Base-by-base conservation (phyloP, 2,113 vertebrate genomes). In the Ciconia boyciana region DNA sequence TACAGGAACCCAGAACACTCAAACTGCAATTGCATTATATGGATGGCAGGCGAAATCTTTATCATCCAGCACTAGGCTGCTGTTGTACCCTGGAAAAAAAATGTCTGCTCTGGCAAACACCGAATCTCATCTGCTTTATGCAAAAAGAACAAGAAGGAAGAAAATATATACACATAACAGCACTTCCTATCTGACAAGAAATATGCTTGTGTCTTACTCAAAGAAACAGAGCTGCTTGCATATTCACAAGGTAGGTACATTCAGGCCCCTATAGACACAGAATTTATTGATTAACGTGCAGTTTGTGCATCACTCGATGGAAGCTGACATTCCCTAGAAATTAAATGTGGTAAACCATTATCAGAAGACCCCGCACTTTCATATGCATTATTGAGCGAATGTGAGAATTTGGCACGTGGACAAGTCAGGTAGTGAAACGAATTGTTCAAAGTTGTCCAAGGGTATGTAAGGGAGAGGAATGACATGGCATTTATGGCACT, bases 191-290 rank as follows among this genome's bases (percentile, higher is more conserved):
- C 87, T 82, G 89, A 90, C 85, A 86, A 96, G 93, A 96, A 96
- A 95, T 84, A 93, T 78, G 11, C 70, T 93, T 91, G 32, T 96
- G 39, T 94, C 88, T 95, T 85, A 61, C 34, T 88, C 32, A 82
- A 80, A 96, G 87, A 97, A 93, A 32, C 32, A 66, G 54, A 49
- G n/a, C 31, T 94, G 21, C 48, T 28, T 97, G 87, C 84, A 93
- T 98, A 98, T 98, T 96, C 93, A 98, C 93, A 57, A 97, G 52
- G 26, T 36, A 62, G 66, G 58, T 94, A 68, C 51, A 89, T 92
- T 94, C 83, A 92, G 82, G 52, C 13, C 94, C 88, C 49, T 82
- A n/a, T 36, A 97, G 93, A 70, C 44, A 90, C 4, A 32, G 74
- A 96, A 94, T 93, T 91, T 96, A 94, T 96, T 46, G 97, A 93